Conservation (phyloP, 1,140 invertebrate species). For the Euura saliciscinereae region DNA sequence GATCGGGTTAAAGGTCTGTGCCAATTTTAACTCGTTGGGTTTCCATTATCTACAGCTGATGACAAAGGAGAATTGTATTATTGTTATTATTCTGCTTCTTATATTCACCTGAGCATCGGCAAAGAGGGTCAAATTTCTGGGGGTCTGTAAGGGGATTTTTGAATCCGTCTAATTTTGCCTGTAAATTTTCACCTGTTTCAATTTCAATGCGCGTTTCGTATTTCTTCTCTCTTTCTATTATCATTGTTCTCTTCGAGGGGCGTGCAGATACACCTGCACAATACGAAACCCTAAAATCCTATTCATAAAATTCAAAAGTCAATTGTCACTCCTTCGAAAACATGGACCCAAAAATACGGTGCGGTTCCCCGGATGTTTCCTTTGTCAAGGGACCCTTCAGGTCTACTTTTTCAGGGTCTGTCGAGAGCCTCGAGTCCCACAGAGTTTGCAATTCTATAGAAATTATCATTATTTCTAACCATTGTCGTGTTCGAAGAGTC, state of each 20-base stretch:
- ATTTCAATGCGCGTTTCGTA: neutral
- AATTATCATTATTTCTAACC: neutral
- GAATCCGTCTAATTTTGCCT: too few relatives aligned
- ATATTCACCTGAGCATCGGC: neutral
- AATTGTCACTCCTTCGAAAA: conserved; percentile 12
- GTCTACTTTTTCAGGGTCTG: neutral
- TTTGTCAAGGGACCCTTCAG: neutral
- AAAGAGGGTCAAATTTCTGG: neutral
- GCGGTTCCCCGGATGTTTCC: conserved; percentile 6
- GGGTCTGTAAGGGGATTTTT: neutral
- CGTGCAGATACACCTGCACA: neutral
- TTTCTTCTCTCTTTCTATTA: too few relatives aligned
- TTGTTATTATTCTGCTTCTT: neutral
- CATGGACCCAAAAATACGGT: neutral
- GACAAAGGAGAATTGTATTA: neutral
- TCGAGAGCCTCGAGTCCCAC: neutral
- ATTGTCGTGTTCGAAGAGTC: neutral
- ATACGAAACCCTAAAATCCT: neutral
- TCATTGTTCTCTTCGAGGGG: neutral
- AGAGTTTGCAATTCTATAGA: neutral
- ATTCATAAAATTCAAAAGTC: conserved; percentile 9
- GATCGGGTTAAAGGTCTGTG: neutral
- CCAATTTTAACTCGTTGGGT: neutral
- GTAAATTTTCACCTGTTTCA: conserved; percentile 1
- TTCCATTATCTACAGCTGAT: neutral